phyloP scores from a whole-genome alignment of 2,888 invertebrate species.

The Hydraecia micacea region DNA sequence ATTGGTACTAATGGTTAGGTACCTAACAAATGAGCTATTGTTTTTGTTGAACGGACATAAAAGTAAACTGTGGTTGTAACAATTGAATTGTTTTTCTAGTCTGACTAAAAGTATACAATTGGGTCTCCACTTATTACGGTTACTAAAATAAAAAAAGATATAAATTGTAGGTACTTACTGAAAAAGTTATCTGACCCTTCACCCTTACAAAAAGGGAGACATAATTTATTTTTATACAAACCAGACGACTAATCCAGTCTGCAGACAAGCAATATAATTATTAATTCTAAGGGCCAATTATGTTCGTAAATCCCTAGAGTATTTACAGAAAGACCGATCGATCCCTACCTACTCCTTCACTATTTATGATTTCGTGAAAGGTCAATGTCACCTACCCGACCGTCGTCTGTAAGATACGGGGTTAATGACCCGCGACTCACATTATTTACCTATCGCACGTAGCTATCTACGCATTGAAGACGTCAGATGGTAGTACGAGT shows the following conservation, averaged over 20 bases:
- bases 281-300: constrained; percentile 28
- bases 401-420: constrained; percentile 70
- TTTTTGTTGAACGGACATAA: constrained; percentile 20
- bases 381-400: constrained; percentile 75
- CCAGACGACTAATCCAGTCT: constrained; percentile 12
- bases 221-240: not conserved
- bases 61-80: not conserved
- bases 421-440: constrained; percentile 67
- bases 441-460: constrained; percentile 63
- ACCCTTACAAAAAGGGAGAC: not conserved
- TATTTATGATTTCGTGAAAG: constrained; percentile 66
- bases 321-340: constrained; percentile 42
- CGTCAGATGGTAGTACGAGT: constrained; percentile 47
- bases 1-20: not conserved
- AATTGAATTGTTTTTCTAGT: constrained; percentile 25
- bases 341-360: constrained; percentile 56
- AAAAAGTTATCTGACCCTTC: not conserved
- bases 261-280: not conserved
- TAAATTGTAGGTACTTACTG: not conserved
- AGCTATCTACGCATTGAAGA: constrained; percentile 37
- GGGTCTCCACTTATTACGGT: constrained; percentile 8
- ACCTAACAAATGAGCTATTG: constrained; percentile 19
- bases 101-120: constrained; percentile 4
- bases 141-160: constrained; percentile 9
- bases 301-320: constrained; percentile 21